Evolutionary conservation across 2,888 invertebrate species (phyloP).

Genomic region (Protonemura montana): DNA sequence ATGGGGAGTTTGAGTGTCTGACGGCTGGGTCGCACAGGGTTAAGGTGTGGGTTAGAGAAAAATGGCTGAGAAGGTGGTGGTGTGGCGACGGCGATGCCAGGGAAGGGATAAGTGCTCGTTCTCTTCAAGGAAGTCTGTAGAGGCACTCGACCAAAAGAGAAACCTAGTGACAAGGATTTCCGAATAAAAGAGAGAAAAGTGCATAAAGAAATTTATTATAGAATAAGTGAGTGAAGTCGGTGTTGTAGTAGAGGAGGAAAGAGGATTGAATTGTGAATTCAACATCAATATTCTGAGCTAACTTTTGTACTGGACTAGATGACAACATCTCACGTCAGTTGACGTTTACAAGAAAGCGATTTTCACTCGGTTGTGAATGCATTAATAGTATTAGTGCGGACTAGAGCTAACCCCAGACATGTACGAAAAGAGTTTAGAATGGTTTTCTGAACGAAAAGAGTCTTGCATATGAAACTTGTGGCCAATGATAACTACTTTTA

Average conservation of each 20-base stretch:
- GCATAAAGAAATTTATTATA: conserved; percentile 26
- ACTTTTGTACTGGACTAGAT: conserved; percentile 8
- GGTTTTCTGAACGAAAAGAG: conserved; percentile 2
- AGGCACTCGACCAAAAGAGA: conserved; percentile 41
- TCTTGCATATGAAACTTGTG: too few relatives aligned
- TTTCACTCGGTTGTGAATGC: not conserved
- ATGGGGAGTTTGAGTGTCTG: conserved; percentile 36
- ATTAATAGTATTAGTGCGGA: not conserved
- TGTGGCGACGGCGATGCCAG: not conserved
- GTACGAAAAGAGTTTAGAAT: not conserved
- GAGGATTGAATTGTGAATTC: conserved; percentile 21
- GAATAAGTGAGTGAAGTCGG: conserved; percentile 24
- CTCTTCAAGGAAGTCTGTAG: conserved; percentile 38
- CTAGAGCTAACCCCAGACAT: too few relatives aligned
- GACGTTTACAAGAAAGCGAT: not conserved
- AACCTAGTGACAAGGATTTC: conserved; percentile 32
- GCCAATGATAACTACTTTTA: too few relatives aligned
- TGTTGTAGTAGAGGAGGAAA: conserved; percentile 14
- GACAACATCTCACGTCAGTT: not conserved
- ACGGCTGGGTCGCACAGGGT: not conserved
- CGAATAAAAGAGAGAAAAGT: conserved; percentile 30
- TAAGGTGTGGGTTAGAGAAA: not conserved
- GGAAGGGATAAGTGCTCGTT: conserved; percentile 42
- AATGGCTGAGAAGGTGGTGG: not conserved
- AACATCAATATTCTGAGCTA: conserved; percentile 34